Percentiles rank a stretch among this genome's conserved stretches.
Conservation (phyloP, 2,888 invertebrate species). For the Lissonota sp. region DNA sequence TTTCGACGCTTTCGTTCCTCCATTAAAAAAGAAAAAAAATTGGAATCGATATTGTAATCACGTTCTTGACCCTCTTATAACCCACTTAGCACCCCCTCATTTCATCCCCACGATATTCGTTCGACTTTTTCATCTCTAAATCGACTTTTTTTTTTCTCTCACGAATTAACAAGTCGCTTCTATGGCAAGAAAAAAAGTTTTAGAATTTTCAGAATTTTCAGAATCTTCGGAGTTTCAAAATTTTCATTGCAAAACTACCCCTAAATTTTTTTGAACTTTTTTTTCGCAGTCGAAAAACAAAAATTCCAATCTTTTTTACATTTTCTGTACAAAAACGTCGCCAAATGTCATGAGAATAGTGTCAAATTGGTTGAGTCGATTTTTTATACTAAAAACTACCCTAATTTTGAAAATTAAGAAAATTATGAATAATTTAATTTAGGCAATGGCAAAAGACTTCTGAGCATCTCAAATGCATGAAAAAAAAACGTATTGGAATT, state of each 20-base stretch:
- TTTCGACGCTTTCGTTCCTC: conserved; percentile 58
- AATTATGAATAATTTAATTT: too few species aligned
- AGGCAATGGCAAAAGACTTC: too few species aligned
- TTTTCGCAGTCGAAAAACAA: background rate
- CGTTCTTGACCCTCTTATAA: conserved; percentile 70
- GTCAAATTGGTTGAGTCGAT: too few species aligned
- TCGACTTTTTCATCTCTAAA: background rate
- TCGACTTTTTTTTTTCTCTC: background rate
- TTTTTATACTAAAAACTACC: too few species aligned
- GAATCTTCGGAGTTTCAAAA: background rate
- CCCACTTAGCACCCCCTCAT: background rate
- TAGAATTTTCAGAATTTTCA: background rate
- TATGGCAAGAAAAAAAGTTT: background rate
- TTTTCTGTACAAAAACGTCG: background rate
- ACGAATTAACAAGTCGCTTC: background rate
- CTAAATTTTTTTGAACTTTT: background rate
- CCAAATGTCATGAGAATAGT: too few species aligned
- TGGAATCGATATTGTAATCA: conserved; percentile 80
- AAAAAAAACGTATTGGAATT: too few species aligned
- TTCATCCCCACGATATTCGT: conserved; percentile 1
- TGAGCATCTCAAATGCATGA: too few species aligned
- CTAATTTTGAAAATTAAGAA: too few species aligned
- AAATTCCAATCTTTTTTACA: background rate
- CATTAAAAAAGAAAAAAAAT: conserved; percentile 69
- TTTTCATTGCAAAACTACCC: background rate